Evolutionary conservation across 2,888 invertebrate species (phyloP).

Genomic region (Margaritifera margaritifera): DNA sequence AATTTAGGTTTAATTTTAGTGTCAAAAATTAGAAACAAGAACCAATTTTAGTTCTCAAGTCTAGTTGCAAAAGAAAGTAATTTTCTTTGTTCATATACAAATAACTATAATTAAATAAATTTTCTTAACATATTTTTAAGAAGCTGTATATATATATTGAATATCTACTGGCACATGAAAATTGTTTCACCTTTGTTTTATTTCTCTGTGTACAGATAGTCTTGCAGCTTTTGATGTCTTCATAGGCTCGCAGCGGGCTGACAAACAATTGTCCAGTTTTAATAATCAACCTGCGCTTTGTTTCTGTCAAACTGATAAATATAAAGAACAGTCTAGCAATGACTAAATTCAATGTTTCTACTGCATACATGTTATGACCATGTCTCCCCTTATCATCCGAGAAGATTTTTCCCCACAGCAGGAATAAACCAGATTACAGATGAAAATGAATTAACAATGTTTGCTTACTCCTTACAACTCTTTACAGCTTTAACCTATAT

Average conservation of each 20-base stretch:
- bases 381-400: too few species aligned
- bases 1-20: too few species aligned
- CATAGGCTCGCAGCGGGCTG: conserved; percentile 59
- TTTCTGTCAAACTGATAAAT: conserved; percentile 56
- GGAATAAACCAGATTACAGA: too few species aligned
- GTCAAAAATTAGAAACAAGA: too few species aligned
- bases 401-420: too few species aligned
- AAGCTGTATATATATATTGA: too few species aligned
- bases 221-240: conserved; percentile 49
- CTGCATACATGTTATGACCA: not conserved
- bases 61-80: not conserved
- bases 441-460: too few species aligned
- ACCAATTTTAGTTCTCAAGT: too few species aligned
- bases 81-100: not conserved
- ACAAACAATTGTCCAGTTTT: conserved; percentile 54
- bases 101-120: not conserved
- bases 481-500: too few species aligned
- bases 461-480: too few species aligned
- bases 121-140: too few species aligned
- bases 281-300: conserved; percentile 57
- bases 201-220: conserved; percentile 56
- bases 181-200: conserved; percentile 53
- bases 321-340: not conserved
- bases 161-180: too few species aligned
- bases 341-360: not conserved